Conservation (phyloP, 1,140 invertebrate species). For the Caenorhabditis remanei region DNA sequence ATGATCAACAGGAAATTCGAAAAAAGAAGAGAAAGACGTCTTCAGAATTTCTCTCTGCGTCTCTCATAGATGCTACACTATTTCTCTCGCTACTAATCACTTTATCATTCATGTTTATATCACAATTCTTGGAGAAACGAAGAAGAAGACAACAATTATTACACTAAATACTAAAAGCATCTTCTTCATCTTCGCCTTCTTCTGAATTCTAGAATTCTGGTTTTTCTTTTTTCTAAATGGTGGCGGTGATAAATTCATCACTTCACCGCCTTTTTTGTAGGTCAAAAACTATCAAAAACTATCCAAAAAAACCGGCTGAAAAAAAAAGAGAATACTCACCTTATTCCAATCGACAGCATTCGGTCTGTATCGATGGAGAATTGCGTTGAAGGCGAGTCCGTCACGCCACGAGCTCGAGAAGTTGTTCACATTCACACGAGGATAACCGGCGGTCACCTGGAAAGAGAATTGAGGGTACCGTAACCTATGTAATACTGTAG, state of each 20-base stretch:
- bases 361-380: constrained; percentile 90
- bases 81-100: constrained; percentile 34
- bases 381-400: constrained; percentile 96
- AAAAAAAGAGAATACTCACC: constrained; percentile 63
- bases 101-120: constrained; percentile 27
- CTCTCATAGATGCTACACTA: constrained; percentile 16
- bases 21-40: background rate
- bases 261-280: background rate
- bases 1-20: constrained; percentile 7
- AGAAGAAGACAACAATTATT: constrained; percentile 30
- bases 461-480: background rate
- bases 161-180: constrained; percentile 10
- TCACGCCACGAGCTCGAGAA: constrained; percentile 97
- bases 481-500: too few relatives aligned
- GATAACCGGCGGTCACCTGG: constrained; percentile 88
- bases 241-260: background rate
- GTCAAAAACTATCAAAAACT: too few relatives aligned
- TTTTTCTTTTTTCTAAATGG: background rate
- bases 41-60: background rate
- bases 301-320: background rate
- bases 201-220: constrained; percentile 30
- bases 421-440: constrained; percentile 92
- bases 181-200: background rate
- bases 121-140: background rate
- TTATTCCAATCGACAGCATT: constrained; percentile 75